These are phyloP conservation scores for Heliconius himera DNA, from an alignment of 1,140 invertebrate genomes.

Conservation along the genomic window DNA sequence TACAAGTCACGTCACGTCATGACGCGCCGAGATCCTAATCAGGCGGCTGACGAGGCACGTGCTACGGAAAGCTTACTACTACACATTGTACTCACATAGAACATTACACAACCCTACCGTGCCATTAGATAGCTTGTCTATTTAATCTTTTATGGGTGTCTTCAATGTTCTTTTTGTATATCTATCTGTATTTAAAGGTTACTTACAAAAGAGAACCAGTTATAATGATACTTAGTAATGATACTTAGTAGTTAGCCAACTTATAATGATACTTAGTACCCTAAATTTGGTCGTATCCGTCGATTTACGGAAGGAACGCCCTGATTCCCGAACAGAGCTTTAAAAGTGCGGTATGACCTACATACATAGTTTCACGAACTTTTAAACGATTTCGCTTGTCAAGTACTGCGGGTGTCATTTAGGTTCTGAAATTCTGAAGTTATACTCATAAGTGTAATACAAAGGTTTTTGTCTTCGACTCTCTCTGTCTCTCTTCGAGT, in stretches of 20 bases:
- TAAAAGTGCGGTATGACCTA: conserved; percentile 17
- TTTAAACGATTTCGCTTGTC: conserved; percentile 19
- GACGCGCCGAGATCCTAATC: conserved; percentile 24
- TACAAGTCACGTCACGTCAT: conserved; percentile 26
- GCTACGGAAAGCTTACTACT: conserved; percentile 1
- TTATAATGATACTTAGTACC: not conserved
- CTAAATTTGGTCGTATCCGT: not conserved
- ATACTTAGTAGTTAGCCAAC: not conserved
- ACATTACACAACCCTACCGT: not conserved
- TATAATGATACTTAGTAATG: not conserved
- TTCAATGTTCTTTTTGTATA: no score
- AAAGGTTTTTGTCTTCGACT: not conserved
- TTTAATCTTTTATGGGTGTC: no score
- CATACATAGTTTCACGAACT: not conserved
- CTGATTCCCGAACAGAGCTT: conserved; percentile 3
- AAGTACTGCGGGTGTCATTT: conserved; percentile 19
- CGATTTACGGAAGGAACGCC: not conserved
- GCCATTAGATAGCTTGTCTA: not conserved
- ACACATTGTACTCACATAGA: conserved; percentile 3
- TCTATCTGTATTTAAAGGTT: no score
- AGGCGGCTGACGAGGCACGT: conserved; percentile 24
- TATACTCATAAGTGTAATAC: not conserved
- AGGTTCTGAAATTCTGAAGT: conserved; percentile 16
- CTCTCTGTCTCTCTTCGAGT: not conserved
- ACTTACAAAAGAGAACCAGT: not conserved